phyloP scores from a whole-genome alignment of 2,888 invertebrate species.

The Nycteola revayana region DNA sequence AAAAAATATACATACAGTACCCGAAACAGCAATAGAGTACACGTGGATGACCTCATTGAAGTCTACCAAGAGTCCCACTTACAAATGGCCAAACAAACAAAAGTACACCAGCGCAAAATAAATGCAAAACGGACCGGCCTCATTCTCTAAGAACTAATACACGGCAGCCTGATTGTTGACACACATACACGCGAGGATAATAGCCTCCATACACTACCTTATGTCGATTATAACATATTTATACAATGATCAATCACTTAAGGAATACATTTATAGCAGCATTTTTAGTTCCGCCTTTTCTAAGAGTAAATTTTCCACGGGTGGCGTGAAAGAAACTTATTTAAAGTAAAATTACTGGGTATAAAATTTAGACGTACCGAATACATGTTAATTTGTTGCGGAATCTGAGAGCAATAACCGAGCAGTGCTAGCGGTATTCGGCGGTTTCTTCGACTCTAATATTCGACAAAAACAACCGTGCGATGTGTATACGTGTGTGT shows the following conservation, averaged over 20 bases:
- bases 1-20: too few species aligned
- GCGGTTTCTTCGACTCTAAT: slow-evolving; percentile 75
- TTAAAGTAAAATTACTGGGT: slow-evolving; percentile 68
- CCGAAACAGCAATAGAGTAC: too few species aligned
- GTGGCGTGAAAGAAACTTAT: slow-evolving; percentile 48
- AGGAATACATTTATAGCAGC: slow-evolving; percentile 8
- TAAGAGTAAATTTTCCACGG: slow-evolving; percentile 16
- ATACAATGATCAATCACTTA: background rate
- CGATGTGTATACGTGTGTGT: slow-evolving; percentile 45
- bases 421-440: slow-evolving; percentile 75
- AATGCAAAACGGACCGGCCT: slow-evolving; percentile 47
- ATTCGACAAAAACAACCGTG: slow-evolving; percentile 72
- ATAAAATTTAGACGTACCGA: slow-evolving; percentile 77
- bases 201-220: slow-evolving; percentile 16
- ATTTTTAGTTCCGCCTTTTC: slow-evolving; percentile 20
- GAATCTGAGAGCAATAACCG: slow-evolving; percentile 82
- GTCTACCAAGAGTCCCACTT: slow-evolving; percentile 29
- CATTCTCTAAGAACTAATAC: slow-evolving; percentile 33
- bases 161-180: slow-evolving; percentile 34
- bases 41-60: slow-evolving; percentile 15
- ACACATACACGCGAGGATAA: slow-evolving; percentile 31
- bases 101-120: slow-evolving; percentile 37
- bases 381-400: slow-evolving; percentile 83
- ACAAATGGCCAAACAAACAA: slow-evolving; percentile 33
- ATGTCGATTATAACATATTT: slow-evolving; percentile 20